Conservation (phyloP, 64 coral and sea anemone species). For the Dendrophyllia cribrosa region DNA sequence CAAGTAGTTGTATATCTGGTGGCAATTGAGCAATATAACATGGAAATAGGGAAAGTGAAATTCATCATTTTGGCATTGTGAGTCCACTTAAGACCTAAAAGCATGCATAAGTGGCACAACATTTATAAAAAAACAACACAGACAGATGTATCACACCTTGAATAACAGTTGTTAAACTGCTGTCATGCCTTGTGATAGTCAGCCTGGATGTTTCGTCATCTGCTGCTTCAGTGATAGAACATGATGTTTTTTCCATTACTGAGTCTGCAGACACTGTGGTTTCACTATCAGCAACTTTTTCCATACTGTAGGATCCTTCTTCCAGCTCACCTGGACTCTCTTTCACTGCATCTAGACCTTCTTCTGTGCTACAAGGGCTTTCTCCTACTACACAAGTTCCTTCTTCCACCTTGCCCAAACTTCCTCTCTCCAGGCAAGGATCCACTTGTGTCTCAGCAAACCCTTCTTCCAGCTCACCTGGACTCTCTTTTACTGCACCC, state of each 20-base stretch:
- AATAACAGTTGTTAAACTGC: slow-evolving; percentile 10
- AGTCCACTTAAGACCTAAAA: no score
- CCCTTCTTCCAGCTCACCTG: background rate
- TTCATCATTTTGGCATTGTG: no score
- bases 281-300: background rate
- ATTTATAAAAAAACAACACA: background rate
- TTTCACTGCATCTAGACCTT: background rate
- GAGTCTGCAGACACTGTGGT: background rate
- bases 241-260: background rate
- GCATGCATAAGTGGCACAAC: no score
- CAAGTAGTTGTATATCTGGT: no score
- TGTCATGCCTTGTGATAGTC: background rate
- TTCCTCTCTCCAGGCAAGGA: background rate
- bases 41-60: no score
- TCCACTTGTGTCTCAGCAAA: background rate
- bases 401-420: background rate
- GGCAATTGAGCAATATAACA: no score
- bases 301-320: background rate
- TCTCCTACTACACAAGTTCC: background rate
- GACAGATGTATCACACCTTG: background rate
- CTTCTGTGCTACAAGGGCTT: background rate
- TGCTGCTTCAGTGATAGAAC: background rate
- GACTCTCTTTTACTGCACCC: background rate
- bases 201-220: background rate
- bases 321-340: background rate